A percentile compares a stretch with the other conserved stretches of the same genome.
These are phyloP conservation scores for Mobula birostris DNA, from an alignment of 2,113 vertebrate genomes.

Conservation along the genomic window DNA sequence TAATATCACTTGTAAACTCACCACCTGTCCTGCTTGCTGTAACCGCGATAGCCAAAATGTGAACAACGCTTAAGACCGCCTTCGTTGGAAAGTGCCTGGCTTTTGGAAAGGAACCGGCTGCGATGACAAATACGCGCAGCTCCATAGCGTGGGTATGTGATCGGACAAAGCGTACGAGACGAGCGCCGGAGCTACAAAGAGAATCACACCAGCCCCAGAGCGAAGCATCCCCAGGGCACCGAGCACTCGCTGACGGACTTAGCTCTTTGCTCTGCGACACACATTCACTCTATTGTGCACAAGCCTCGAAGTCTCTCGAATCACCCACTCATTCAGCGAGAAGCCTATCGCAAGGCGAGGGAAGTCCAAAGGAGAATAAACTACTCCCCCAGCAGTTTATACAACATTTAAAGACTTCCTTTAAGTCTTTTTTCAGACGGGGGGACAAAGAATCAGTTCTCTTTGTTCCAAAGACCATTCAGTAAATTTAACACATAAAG, in stretches of 20 bases:
- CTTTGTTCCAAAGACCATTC: not conserved
- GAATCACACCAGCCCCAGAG: not conserved
- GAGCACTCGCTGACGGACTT: not conserved
- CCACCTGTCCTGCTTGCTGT: constrained; percentile 29
- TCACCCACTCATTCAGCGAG: constrained; percentile 33
- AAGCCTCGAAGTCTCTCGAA: not conserved
- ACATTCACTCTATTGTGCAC: not conserved
- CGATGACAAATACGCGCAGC: not conserved
- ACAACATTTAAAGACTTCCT: not conserved
- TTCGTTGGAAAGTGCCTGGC: not conserved
- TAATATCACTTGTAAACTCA: not conserved
- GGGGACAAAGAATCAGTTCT: not conserved
- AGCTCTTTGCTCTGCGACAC: not conserved
- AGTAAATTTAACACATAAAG: not conserved
- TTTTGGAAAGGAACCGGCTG: not conserved
- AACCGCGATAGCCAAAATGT: constrained; percentile 3
- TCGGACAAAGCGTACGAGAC: not conserved
- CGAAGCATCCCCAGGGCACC: constrained; percentile 9
- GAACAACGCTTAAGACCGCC: not conserved
- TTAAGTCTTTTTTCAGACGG: not conserved
- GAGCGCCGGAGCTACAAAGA: not conserved
- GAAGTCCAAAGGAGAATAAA: not conserved
- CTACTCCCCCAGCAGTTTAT: not conserved
- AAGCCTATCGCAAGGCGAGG: constrained; percentile 29
- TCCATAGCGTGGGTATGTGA: not conserved